phyloP scores from a whole-genome alignment of 1,140 invertebrate genomes.

The Homarus americanus region DNA sequence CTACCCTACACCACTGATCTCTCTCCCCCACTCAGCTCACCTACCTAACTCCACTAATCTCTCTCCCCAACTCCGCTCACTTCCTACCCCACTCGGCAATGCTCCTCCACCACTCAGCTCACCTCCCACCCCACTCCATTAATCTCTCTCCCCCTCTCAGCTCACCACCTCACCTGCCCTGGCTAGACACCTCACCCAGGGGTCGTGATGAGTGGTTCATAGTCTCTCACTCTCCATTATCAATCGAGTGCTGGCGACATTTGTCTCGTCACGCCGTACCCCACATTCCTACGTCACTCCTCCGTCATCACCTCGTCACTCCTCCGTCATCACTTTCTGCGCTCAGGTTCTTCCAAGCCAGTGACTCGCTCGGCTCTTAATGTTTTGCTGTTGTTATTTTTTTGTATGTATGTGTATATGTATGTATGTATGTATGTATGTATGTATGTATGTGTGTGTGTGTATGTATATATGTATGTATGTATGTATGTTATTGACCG shows the following conservation, averaged over 20 bases:
- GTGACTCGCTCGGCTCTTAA: no score
- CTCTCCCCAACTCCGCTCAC: background rate
- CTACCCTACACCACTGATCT: background rate
- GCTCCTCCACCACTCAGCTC: background rate
- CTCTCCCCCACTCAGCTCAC: background rate
- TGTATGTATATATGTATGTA: background rate
- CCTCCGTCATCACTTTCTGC: no score
- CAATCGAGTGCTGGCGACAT: background rate
- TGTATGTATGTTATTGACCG: no score
- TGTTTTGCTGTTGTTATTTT: background rate
- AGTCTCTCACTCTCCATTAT: background rate
- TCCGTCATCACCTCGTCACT: constrained; percentile 13
- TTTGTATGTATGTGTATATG: background rate
- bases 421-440: constrained; percentile 17
- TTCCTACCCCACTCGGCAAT: background rate
- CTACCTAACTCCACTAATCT: background rate
- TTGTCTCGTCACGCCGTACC: background rate
- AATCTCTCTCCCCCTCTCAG: background rate
- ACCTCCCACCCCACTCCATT: background rate
- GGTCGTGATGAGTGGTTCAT: background rate
- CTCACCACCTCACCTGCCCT: no score
- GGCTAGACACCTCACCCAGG: no score
- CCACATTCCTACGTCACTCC: background rate
- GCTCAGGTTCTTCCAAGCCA: no score
- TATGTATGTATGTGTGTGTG: background rate